Percentiles rank a stretch among this genome's conserved stretches.
phyloP scores from a whole-genome alignment of 2,797 vertebrate genomes.

The Spatula clypeata region DNA sequence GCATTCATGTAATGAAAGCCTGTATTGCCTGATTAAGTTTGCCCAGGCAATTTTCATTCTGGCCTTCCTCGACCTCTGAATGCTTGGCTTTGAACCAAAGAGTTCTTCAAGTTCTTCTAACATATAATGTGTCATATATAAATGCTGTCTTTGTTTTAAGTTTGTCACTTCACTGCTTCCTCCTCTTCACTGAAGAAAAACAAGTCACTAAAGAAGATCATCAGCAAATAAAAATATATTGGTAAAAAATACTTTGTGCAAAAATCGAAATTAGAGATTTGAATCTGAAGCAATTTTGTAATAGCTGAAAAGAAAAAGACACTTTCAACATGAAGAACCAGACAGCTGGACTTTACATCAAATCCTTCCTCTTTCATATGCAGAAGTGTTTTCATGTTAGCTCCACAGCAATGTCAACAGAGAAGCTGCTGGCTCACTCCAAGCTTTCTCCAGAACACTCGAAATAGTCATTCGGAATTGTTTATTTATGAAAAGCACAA shows the following conservation, averaged over 20 bases:
- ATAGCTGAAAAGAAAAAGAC: not conserved
- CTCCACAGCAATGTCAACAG: not conserved
- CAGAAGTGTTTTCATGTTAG: slow-evolving; percentile 6
- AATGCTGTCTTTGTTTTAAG: slow-evolving; percentile 56
- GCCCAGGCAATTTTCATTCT: slow-evolving; percentile 2
- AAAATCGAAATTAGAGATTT: not conserved
- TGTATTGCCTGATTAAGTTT: slow-evolving; percentile 40
- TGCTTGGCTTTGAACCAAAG: slow-evolving; percentile 49
- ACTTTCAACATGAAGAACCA: not conserved
- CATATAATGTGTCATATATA: slow-evolving; percentile 39
- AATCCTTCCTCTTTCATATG: not conserved
- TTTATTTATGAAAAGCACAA: slow-evolving; percentile 29
- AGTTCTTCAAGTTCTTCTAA: slow-evolving; percentile 25
- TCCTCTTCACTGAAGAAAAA: slow-evolving; percentile 13
- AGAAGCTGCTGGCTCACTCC: not conserved
- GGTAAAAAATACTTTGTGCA: not conserved
- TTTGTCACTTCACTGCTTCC: slow-evolving; percentile 30
- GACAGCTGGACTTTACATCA: not conserved
- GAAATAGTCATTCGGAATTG: slow-evolving; percentile 14
- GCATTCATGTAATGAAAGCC: slow-evolving; percentile 21
- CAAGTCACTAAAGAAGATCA: not conserved
- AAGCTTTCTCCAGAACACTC: not conserved
- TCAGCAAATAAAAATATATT: not conserved
- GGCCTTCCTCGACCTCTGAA: not conserved
- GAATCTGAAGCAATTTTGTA: not conserved